Conservation (phyloP, 2,888 invertebrate genomes). For the Unio delphinus region DNA sequence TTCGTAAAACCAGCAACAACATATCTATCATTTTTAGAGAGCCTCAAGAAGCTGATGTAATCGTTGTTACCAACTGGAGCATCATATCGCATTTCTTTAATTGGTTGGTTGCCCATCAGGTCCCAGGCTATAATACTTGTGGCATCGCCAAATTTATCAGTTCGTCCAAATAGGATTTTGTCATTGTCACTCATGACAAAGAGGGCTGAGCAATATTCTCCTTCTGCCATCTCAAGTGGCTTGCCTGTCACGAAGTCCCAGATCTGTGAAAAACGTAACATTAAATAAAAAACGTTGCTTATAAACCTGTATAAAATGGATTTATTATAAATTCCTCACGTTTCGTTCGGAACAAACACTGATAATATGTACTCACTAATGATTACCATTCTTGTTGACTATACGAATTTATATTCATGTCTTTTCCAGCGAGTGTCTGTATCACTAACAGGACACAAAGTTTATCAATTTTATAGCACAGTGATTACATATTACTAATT, state of each 20-base stretch:
- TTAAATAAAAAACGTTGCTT: too few relatives aligned
- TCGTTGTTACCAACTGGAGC: constrained; percentile 69
- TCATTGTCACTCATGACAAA: constrained; percentile 69
- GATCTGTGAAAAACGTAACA: constrained; percentile 50
- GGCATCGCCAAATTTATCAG: constrained; percentile 68
- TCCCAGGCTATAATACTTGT: constrained; percentile 70
- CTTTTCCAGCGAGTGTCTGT: too few relatives aligned
- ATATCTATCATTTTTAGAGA: constrained; percentile 66
- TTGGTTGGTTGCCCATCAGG: constrained; percentile 67
- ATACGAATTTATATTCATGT: too few relatives aligned
- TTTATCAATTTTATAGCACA: too few relatives aligned
- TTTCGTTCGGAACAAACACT: too few relatives aligned
- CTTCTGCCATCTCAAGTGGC: constrained; percentile 67
- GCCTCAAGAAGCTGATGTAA: constrained; percentile 64
- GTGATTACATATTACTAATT: too few relatives aligned
- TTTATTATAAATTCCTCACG: too few relatives aligned
- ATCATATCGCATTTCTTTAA: constrained; percentile 66
- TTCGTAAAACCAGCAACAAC: constrained; percentile 71
- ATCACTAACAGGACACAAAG: too few relatives aligned
- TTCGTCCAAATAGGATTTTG: constrained; percentile 66
- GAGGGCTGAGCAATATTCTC: constrained; percentile 68
- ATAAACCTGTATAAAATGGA: too few relatives aligned
- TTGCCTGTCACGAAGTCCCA: constrained; percentile 70
- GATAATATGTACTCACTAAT: too few relatives aligned
- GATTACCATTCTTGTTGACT: too few relatives aligned